Percentiles rank a stretch among this genome's conserved stretches.
Evolutionary conservation across 2,797 vertebrate genomes (phyloP).

Genomic region (Lophotriccus pileatus): DNA sequence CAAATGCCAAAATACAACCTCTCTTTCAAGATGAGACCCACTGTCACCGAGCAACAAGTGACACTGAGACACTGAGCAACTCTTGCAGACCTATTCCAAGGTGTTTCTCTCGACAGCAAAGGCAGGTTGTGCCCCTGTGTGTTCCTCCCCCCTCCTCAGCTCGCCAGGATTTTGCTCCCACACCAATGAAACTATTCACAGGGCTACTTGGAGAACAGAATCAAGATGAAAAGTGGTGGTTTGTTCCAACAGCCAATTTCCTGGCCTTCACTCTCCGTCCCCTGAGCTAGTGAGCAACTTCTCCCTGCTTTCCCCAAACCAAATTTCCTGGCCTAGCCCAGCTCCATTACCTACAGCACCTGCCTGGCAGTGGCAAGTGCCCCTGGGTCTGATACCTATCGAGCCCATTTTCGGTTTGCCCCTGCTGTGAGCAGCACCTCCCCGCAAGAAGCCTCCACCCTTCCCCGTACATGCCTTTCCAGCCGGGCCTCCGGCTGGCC

Average conservation of each 20-base stretch:
- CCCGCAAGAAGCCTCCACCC: background rate
- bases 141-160: background rate
- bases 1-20: background rate
- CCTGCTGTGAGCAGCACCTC: background rate
- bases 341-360: background rate
- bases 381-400: fast-evolving
- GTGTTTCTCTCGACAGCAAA: background rate
- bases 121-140: background rate
- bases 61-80: background rate
- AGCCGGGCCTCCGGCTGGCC: constrained; percentile 37
- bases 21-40: background rate
- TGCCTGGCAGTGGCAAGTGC: background rate
- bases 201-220: background rate
- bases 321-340: background rate
- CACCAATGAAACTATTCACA: fast-evolving
- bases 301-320: background rate
- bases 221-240: background rate
- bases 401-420: background rate
- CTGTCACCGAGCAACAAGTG: background rate
- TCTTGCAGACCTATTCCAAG: background rate
- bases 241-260: background rate
- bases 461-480: background rate
- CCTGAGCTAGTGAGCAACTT: background rate
- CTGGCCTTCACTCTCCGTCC: background rate
- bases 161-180: background rate